A percentile compares a stretch with the other conserved stretches of the same genome.
These are phyloP conservation scores for Synanthedon myopaeformis DNA, from an alignment of 2,888 invertebrate species.

Conservation along the genomic window DNA sequence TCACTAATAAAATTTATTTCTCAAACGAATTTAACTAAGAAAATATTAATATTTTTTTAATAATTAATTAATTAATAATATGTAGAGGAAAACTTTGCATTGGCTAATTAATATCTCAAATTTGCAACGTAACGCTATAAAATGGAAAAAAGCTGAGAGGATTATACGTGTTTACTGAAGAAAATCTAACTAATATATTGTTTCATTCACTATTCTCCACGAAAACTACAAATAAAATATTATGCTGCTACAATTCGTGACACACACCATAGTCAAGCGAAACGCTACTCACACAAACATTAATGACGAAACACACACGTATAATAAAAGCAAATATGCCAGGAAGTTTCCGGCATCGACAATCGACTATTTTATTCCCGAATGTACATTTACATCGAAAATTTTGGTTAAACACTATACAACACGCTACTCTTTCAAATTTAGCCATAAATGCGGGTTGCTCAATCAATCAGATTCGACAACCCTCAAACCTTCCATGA, in stretches of 20 bases:
- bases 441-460: too few relatives aligned
- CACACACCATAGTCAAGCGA: background rate
- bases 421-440: background rate
- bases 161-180: background rate
- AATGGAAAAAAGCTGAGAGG: background rate
- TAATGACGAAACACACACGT: background rate
- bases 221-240: background rate
- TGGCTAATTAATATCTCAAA: slow-evolving; percentile 24
- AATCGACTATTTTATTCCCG: background rate
- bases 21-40: slow-evolving; percentile 26
- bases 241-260: background rate
- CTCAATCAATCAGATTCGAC: too few relatives aligned
- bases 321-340: background rate
- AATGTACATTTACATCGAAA: background rate
- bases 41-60: slow-evolving; percentile 22
- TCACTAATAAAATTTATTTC: slow-evolving; percentile 44
- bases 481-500: too few relatives aligned
- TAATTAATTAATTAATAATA: slow-evolving; percentile 31
- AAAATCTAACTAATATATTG: background rate
- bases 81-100: slow-evolving; percentile 41
- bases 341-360: background rate
- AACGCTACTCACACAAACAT: background rate
- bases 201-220: background rate
- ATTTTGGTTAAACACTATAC: background rate
- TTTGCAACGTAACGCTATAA: slow-evolving; percentile 11